Base-by-base conservation (phyloP, 2,888 invertebrate genomes). In the Apotomis betuletana region DNA sequence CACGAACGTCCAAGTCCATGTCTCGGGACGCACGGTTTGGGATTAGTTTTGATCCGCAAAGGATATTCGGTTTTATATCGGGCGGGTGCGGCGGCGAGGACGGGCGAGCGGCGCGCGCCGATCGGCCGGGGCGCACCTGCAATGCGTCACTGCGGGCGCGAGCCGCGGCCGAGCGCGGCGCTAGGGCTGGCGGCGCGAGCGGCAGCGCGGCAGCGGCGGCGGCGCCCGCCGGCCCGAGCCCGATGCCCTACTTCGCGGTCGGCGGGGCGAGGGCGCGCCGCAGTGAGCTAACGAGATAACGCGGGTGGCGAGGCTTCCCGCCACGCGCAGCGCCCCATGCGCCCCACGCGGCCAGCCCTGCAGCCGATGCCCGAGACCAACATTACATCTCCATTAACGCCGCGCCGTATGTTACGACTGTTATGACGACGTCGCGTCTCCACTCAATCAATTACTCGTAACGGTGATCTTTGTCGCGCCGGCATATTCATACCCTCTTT, bases 51-150 rank as follows among this genome's bases (percentile, higher is more conserved):
- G 93, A 91, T 91, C 88, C 78, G 94, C 94, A 94, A 92, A 94
- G 92, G 91, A 92, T 94, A 94, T 94, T 93, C 90, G 93, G 94
- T 94, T 95, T 94, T 95, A 94, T 94, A 95, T 94, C 90, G 90
- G 94, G 92, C 94, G 95, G 95, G 95, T 94, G 95, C 95, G 95
- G 95, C 95, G 95, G 95, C 95, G 94, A 95, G 95, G 95, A 96
- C 95, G 94, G 94, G 94, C 94, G 94, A 94, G 94, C 95, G 91
- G 92, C 93, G 94, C 94, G 94, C 94, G 94, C 94, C 94, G 95
- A 96, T 96, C 96, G 96, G 96, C 94, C 94, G 94, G 89, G 94
- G 95, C 95, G 95, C 95, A 96, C 96, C 96, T 96, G 96, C 96
- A 96, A 96, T 96, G 96, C 96, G 96, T 96, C 96, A 96, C 90